Conservation (phyloP, 2,888 invertebrate species). For the Phengaris arion region DNA sequence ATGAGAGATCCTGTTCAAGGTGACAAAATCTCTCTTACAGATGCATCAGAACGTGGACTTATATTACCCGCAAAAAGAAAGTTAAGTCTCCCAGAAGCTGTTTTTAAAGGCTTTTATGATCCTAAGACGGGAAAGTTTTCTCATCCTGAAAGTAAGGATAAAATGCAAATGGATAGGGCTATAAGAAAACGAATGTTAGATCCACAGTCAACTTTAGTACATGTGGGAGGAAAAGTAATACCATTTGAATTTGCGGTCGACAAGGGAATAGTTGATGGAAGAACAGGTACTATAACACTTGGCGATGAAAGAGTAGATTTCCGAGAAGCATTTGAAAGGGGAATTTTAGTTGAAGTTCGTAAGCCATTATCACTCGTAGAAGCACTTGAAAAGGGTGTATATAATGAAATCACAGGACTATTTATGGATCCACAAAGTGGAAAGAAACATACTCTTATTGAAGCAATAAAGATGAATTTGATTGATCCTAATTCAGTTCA, state of each 20-base stretch:
- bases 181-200: constrained; percentile 91
- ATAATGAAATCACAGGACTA: constrained; percentile 86
- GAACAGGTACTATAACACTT: constrained; percentile 83
- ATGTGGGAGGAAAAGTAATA: constrained; percentile 87
- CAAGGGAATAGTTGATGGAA: constrained; percentile 87
- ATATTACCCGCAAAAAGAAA: constrained; percentile 90
- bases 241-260: constrained; percentile 91
- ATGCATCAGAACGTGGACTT: constrained; percentile 90
- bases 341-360: constrained; percentile 88
- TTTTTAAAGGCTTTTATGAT: constrained; percentile 95
- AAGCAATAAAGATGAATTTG: constrained; percentile 89
- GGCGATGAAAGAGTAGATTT: constrained; percentile 85
- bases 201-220: constrained; percentile 91
- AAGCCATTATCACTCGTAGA: constrained; percentile 90
- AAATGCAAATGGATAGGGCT: constrained; percentile 89
- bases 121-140: constrained; percentile 90
- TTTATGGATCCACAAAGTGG: constrained; percentile 92
- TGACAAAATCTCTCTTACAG: constrained; percentile 86
- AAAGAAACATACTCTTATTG: constrained; percentile 86
- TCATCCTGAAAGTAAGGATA: constrained; percentile 88
- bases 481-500: constrained; percentile 92
- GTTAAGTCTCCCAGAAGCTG: constrained; percentile 91
- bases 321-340: constrained; percentile 91
- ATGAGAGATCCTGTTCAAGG: constrained; percentile 87
- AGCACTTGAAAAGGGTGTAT: constrained; percentile 89